Evolutionary conservation across 2,113 vertebrate species (phyloP), one percentile per base, ranked within the genome.

Genomic region (Urocitellus parryii): DNA sequence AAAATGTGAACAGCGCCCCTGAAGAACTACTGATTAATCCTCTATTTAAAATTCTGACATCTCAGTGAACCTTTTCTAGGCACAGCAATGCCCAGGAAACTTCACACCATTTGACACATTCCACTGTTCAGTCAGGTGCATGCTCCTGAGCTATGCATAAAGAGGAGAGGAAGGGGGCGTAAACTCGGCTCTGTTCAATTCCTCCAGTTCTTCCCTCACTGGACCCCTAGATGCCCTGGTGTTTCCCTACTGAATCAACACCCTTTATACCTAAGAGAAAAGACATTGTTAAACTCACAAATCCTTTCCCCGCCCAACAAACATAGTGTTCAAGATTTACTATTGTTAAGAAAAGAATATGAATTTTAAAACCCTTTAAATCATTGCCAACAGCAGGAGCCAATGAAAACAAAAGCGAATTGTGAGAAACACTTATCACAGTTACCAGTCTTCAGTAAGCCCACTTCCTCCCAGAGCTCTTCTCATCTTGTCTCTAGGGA

Each of bases 331-430:
- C 81, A 51, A 95, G 84, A 92, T 65, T 91, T 37, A n/a, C 8
- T 67, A 93, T 95, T 97, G 83, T 95, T 95, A 84, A 94, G 39
- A 87, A 94, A 97, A 91, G 90, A 86, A 87, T 90, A 88, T 89
- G 95, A 90, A 91, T 77, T 80, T 70, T 73, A 88, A 96, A 97
- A 73, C 34, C 72, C 61, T 92, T 72, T 96, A 97, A 95, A 83
- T 93, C 96, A 90, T 92, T 89, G 88, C 97, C 95, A 96, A 96
- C 5, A 76, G 81, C 68, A 88, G 85, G 34, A 90, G 92, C 95
- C 98, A 97, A 97, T 61, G 82, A 78, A 98, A 97, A 96, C 97
- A 97, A 91, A 93, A 96, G 73, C 72, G 77, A 96, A 97, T 95
- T 97, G 97, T 97, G 95, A 97, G 95, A 87, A 96, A 95, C 13